These are phyloP conservation scores for Bombus waltoni DNA, from an alignment of 1,140 invertebrate species.

Conservation along the genomic window DNA sequence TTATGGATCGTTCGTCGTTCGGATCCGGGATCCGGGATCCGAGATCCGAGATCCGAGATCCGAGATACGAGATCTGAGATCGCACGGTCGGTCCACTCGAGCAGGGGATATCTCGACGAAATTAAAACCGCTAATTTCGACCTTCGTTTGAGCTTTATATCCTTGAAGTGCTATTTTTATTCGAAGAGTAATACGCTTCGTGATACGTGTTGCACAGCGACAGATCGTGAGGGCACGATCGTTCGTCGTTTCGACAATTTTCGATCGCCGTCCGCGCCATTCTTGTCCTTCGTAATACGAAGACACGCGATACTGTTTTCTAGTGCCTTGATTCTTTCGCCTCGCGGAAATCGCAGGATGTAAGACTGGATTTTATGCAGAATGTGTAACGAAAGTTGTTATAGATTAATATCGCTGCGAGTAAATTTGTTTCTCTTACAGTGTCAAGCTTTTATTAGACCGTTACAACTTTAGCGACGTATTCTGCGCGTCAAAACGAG, in stretches of 20 bases:
- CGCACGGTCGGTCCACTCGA: not conserved
- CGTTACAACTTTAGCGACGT: not conserved
- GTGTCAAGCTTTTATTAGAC: too few relatives aligned
- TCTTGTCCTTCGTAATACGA: not conserved
- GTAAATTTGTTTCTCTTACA: not conserved
- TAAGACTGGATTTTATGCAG: constrained; percentile 10
- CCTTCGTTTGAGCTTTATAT: not conserved
- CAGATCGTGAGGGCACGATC: not conserved
- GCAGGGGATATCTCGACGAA: not conserved
- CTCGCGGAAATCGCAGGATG: constrained; percentile 20
- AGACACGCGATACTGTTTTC: not conserved
- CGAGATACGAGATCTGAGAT: not conserved
- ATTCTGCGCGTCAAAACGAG: not conserved
- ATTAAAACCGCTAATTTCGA: not conserved
- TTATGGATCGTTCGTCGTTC: not conserved
- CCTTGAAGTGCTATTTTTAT: not conserved
- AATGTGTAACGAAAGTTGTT: constrained; percentile 11
- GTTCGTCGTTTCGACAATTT: constrained; percentile 12
- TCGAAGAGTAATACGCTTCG: not conserved
- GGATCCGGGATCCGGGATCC: not conserved
- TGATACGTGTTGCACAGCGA: not conserved
- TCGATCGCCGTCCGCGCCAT: not conserved
- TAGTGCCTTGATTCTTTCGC: constrained; percentile 31
- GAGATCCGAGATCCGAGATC: not conserved
- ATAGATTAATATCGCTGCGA: too few relatives aligned